Base-by-base conservation (phyloP, 92 coral and sea anemone species). In the Epizoanthus illoricatus region DNA sequence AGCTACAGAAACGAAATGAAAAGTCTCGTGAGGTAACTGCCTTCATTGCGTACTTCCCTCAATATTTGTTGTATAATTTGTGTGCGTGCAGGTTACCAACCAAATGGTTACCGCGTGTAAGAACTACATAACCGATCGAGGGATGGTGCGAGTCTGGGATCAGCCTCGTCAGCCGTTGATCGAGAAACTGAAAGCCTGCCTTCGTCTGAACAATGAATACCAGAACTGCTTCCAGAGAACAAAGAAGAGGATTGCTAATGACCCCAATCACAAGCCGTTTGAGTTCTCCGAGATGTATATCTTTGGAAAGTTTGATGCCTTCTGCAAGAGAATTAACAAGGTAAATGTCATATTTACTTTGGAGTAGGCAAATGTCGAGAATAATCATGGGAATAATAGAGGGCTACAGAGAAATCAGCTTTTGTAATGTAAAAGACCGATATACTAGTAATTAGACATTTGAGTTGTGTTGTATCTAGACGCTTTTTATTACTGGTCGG, bases 201-300 rank as follows among this genome's bases (percentile, higher is more conserved):
- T 91, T 36, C 74, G 75, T 74, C 82, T 93, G 36, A 93, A 93
- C 86, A 84, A 86, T 18, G 94, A 89, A 39, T 93, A 93, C 86
- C 94, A 93, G 82, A 86, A 73, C 17, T 88, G 91, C 81, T 93
- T 93, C 85, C 97, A 93, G 86, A 92, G 90, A 61, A 91, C 94
- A 57, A 93, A 93, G 94, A 82, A 65, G 45, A 86, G 89, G 72
- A 90, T 93, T 42, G 92, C 94, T 45, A 84, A 70, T n/a, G 94
- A 93, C 73, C 97, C 97, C 15, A 81, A 71, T 75, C 91, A 91
- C 80, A 93, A 87, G 64, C 93, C 97, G 8, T 93, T 93, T 69
- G 94, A 90, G 43, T 93, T 93, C 84, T 93, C 97, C 0, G 97
- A 93, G 90, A 93, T 93, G 97, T 93, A 92, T 74, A 93, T 93